Percentiles rank a stretch among this genome's conserved stretches.
Conservation (phyloP, 1,140 invertebrate genomes). For the Vollenhovia emeryi region DNA sequence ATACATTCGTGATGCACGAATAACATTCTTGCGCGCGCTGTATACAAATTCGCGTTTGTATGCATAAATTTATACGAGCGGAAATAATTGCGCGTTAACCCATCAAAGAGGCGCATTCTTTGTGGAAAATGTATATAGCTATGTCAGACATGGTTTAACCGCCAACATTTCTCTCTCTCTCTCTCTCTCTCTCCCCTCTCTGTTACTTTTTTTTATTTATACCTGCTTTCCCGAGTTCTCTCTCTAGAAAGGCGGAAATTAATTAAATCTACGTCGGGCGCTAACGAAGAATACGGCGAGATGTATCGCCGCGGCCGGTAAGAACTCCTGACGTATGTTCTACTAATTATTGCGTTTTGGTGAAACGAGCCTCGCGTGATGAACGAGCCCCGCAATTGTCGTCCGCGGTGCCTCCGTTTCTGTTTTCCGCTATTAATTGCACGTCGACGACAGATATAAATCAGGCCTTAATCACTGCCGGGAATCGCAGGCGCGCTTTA, state of each 20-base stretch:
- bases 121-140: not conserved
- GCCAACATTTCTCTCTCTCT: not conserved
- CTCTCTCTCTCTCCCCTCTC: not conserved
- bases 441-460: conserved; percentile 54
- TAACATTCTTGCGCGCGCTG: not conserved
- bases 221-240: not conserved
- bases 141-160: not conserved
- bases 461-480: conserved; percentile 55
- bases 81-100: not conserved
- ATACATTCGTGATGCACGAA: not conserved
- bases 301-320: conserved; percentile 27
- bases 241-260: conserved; percentile 19
- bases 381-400: conserved; percentile 52
- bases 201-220: not conserved
- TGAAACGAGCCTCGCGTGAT: conserved; percentile 36
- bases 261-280: conserved; percentile 23
- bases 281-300: conserved; percentile 36
- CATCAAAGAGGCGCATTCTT: not conserved
- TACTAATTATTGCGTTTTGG: conserved; percentile 47
- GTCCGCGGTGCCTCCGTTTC: conserved; percentile 37
- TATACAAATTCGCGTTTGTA: not conserved
- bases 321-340: conserved; percentile 37
- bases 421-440: conserved; percentile 56
- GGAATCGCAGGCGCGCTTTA: conserved; percentile 26
- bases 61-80: not conserved